Evolutionary conservation across 2,113 vertebrate genomes (phyloP).

Genomic region (Maccullochella peelii): DNA sequence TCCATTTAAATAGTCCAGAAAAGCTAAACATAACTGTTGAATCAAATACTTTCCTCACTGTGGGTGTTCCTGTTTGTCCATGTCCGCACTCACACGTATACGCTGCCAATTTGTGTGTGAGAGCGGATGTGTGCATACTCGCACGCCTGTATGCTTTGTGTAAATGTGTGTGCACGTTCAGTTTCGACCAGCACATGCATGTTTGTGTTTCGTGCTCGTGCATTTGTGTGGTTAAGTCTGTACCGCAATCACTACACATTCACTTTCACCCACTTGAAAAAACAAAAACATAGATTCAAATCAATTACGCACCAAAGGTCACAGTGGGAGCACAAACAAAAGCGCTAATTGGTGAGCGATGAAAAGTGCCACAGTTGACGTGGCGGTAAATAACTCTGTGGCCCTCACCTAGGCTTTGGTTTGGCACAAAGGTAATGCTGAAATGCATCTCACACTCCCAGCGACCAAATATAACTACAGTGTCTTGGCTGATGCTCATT

Average conservation of each 20-base stretch:
- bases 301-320: conserved; percentile 62
- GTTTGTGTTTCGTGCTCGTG: background rate
- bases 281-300: conserved; percentile 29
- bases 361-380: conserved; percentile 37
- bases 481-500: conserved; percentile 47
- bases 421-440: conserved; percentile 39
- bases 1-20: background rate
- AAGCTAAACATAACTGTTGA: background rate
- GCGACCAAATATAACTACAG: conserved; percentile 51
- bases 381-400: conserved; percentile 8
- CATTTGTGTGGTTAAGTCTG: conserved; percentile 1
- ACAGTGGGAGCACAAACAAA: conserved; percentile 61
- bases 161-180: background rate
- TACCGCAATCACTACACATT: conserved; percentile 26
- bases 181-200: background rate
- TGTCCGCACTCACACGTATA: background rate
- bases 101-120: background rate
- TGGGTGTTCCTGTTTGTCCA: conserved; percentile 7
- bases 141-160: background rate
- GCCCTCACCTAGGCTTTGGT: conserved; percentile 7
- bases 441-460: conserved; percentile 28
- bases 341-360: conserved; percentile 53
- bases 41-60: background rate
- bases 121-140: background rate
- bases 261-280: conserved; percentile 27